Evolutionary conservation across 2,797 vertebrate genomes (phyloP).

Genomic region (Falco cherrug): DNA sequence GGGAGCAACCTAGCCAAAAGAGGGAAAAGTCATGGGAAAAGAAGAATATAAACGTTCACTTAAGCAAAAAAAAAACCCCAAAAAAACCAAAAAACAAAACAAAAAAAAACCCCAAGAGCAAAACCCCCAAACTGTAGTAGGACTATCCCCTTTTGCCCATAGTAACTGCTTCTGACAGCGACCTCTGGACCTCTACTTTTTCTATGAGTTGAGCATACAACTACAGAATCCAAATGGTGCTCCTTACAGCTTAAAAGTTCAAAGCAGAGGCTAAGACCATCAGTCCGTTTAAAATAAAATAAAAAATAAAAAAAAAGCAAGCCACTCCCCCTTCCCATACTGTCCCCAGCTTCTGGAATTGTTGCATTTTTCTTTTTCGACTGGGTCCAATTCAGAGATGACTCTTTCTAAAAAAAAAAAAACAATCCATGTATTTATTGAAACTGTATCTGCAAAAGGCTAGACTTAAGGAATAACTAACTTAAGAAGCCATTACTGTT

Average conservation of each 20-base stretch:
- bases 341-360: neutral
- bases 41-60: conserved; percentile 30
- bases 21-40: conserved; percentile 59
- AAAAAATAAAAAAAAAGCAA: neutral
- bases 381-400: neutral
- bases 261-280: neutral
- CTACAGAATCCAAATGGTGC: neutral
- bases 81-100: neutral
- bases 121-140: neutral
- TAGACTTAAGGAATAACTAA: conserved; percentile 65
- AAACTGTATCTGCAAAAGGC: conserved; percentile 41
- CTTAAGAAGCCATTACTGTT: conserved; percentile 62
- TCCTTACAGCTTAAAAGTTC: neutral
- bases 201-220: neutral
- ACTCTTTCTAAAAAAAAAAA: neutral
- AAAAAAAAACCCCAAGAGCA: neutral
- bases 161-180: neutral
- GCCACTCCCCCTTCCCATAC: neutral
- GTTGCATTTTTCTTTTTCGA: neutral
- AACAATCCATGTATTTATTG: neutral
- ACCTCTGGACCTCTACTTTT: neutral
- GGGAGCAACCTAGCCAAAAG: conserved; percentile 51
- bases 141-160: neutral
- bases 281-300: neutral
- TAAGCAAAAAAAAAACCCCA: neutral